These are phyloP conservation scores for Bambusicola thoracicus DNA, from an alignment of 2,113 vertebrate species.

Conservation along the genomic window DNA sequence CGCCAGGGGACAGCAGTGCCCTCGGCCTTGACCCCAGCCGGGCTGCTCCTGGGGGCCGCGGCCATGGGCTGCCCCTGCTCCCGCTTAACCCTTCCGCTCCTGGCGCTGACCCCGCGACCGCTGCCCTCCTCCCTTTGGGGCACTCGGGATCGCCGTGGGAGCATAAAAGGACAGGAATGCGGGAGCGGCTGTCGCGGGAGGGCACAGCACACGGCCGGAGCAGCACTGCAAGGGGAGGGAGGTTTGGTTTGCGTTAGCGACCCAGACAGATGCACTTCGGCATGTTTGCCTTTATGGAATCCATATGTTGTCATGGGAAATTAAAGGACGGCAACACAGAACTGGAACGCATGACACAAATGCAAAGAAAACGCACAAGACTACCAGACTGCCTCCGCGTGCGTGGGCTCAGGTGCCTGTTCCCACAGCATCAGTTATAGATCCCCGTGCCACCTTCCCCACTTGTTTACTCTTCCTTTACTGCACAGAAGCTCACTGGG, in stretches of 20 bases:
- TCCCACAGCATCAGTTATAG: background rate
- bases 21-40: constrained; percentile 77
- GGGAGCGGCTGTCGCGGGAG: constrained; percentile 21
- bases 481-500: background rate
- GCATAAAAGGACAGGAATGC: constrained; percentile 32
- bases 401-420: background rate
- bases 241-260: constrained; percentile 80
- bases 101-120: background rate
- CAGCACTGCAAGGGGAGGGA: constrained; percentile 54
- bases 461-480: background rate
- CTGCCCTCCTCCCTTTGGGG: constrained; percentile 43
- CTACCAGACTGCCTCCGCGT: constrained; percentile 21
- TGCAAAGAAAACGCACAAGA: background rate
- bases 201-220: constrained; percentile 28
- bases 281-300: constrained; percentile 81
- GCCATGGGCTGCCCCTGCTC: constrained; percentile 35
- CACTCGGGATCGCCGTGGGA: constrained; percentile 35
- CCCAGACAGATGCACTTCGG: constrained; percentile 79
- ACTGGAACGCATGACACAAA: background rate
- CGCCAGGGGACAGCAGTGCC: constrained; percentile 68
- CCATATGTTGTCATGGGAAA: constrained; percentile 80
- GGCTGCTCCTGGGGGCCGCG: constrained; percentile 43
- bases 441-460: constrained; percentile 6
- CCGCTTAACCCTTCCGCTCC: constrained; percentile 66
- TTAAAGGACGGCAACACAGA: constrained; percentile 73